These are phyloP conservation scores for Kryptolebias marmoratus DNA, from an alignment of 2,113 vertebrate genomes.

Conservation along the genomic window DNA sequence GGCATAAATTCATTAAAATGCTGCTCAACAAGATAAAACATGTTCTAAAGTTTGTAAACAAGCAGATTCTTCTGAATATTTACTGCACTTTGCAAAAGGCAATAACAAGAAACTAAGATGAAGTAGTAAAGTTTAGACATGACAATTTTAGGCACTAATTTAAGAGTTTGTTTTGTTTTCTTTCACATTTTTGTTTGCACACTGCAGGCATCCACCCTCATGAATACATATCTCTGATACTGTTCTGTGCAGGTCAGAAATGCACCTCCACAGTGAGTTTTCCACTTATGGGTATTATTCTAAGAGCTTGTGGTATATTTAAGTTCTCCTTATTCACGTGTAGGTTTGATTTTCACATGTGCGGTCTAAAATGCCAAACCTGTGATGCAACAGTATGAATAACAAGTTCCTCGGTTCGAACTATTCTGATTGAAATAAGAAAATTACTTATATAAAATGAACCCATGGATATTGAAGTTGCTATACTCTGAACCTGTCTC, in stretches of 20 bases:
- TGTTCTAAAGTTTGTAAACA: no score
- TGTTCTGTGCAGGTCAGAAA: background rate
- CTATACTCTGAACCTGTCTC: background rate
- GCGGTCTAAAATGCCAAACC: background rate
- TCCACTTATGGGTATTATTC: background rate
- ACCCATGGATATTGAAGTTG: background rate
- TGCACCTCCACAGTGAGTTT: background rate
- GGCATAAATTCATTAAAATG: no score
- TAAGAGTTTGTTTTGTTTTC: no score
- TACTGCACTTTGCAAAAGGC: no score
- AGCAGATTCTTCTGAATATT: no score
- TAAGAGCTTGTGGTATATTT: background rate
- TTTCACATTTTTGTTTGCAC: background rate
- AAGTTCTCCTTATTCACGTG: background rate
- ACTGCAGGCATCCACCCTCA: background rate
- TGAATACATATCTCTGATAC: background rate
- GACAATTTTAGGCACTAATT: no score
- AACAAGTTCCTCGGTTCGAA: background rate
- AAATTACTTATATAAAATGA: no score
- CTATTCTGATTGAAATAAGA: no score
- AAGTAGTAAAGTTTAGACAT: no score
- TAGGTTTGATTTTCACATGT: background rate
- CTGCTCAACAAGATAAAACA: no score
- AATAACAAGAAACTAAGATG: no score
- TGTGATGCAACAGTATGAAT: background rate